phyloP scores from a whole-genome alignment of 2,113 vertebrate species.

The Salvelinus namaycush region DNA sequence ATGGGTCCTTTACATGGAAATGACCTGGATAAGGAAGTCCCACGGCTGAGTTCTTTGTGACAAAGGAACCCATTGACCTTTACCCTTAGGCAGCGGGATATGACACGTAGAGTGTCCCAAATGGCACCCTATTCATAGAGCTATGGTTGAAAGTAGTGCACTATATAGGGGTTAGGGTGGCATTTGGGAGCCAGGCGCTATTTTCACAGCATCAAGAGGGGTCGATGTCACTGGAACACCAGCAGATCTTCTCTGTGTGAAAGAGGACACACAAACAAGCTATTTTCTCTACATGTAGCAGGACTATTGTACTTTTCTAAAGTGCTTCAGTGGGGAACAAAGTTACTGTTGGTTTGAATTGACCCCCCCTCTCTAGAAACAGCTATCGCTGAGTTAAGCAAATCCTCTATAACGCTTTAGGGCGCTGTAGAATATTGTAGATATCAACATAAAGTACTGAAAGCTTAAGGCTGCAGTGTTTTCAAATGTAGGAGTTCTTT shows the following conservation, averaged over 20 bases:
- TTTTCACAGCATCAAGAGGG: not conserved
- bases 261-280: not conserved
- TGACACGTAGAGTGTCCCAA: too few relatives aligned
- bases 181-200: too few relatives aligned
- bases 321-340: not conserved
- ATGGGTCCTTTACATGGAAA: too few relatives aligned
- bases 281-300: not conserved
- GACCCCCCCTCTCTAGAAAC: not conserved
- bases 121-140: too few relatives aligned
- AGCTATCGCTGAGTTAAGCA: conserved; percentile 2
- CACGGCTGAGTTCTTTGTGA: not conserved
- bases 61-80: not conserved
- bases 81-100: not conserved
- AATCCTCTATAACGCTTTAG: not conserved
- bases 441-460: not conserved
- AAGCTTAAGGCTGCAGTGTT: not conserved
- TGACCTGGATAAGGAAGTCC: not conserved
- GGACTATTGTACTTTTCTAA: conserved; percentile 1
- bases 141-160: too few relatives aligned
- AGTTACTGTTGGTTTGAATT: not conserved
- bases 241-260: not conserved
- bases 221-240: not conserved
- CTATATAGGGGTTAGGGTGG: too few relatives aligned
- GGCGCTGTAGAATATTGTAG: not conserved
- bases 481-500: too few relatives aligned